Evolutionary conservation across 1,140 invertebrate species (phyloP), one percentile per base, ranked within the genome.

Genomic region (Lasioglossum albipes): DNA sequence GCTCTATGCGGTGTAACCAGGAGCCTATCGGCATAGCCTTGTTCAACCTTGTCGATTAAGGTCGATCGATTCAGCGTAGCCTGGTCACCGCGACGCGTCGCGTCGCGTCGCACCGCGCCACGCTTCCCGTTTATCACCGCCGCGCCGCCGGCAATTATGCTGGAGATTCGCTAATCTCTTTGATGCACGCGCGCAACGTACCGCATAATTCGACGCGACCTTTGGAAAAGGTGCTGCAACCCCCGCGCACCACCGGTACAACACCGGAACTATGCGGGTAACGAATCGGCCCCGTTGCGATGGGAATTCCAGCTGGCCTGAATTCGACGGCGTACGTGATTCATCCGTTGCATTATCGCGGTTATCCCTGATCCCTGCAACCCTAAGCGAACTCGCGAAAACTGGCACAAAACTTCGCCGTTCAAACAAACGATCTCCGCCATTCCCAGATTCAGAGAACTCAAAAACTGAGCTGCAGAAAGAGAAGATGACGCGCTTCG

Each of bases 141-240:
- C 41, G 61, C 22, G 22, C 64, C 41, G 61, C 64, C 27, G 61
- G 76, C 70, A 76, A 89, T 87, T 88, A 89, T 42, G 64, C 64
- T 86, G 82, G 66, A 87, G 84, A 87, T 87, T 86, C 83, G 79
- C 72, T 86, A 87, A 85, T 89, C 87, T 84, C 85, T 89, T 89
- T 83, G 85, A 87, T 85, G 83, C 89, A 85, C 86, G 81, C 83
- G 88, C 80, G 84, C 84, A 86, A 85, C 87, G 88, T 87, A 86
- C 90, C 89, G 88, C 80, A 68, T 82, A 87, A 82, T 81, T 85
- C 54, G 81, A 77, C 79, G 57, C 20, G 72, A 82, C 69, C 76
- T 70, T 73, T 79, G 31, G 61, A 82, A 79, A 82, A 82, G 76
- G 65, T 31, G 4, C 10, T 18, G 31, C 52, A 27, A 2, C 41